These are phyloP conservation scores for Cyphomyrmex costatus DNA, from an alignment of 1,140 invertebrate genomes.

Conservation along the genomic window DNA sequence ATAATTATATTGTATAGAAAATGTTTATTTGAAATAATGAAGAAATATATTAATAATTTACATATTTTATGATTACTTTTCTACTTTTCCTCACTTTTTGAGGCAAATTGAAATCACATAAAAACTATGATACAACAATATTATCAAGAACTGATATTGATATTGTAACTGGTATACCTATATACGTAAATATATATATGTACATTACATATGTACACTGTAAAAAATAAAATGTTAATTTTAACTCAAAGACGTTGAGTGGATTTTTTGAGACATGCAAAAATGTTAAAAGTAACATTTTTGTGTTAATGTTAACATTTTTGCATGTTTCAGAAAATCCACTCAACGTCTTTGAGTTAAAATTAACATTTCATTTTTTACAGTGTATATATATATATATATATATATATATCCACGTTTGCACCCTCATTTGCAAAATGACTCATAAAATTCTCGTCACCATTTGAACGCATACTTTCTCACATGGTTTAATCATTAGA, in stretches of 20 bases:
- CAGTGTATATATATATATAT: background rate
- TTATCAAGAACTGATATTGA: background rate
- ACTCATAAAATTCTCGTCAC: slow-evolving; percentile 11
- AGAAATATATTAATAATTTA: background rate
- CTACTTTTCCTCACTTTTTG: background rate
- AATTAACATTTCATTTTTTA: too few relatives aligned
- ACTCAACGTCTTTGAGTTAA: too few relatives aligned
- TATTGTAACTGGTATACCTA: slow-evolving; percentile 1
- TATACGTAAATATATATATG: background rate
- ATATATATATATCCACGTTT: background rate
- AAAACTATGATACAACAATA: background rate
- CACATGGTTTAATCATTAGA: background rate
- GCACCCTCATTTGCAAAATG: background rate
- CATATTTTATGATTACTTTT: background rate
- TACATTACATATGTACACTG: too few relatives aligned
- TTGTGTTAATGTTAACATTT: too few relatives aligned
- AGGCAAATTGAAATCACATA: background rate
- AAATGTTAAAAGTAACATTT: too few relatives aligned
- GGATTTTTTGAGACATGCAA: too few relatives aligned
- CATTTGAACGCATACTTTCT: background rate
- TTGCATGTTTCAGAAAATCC: too few relatives aligned
- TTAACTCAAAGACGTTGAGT: too few relatives aligned
- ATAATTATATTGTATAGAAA: slow-evolving; percentile 23
- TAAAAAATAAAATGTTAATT: too few relatives aligned
- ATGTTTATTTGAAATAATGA: background rate